phyloP scores from a whole-genome alignment of 2,888 invertebrate genomes.

The Thereva unica region DNA sequence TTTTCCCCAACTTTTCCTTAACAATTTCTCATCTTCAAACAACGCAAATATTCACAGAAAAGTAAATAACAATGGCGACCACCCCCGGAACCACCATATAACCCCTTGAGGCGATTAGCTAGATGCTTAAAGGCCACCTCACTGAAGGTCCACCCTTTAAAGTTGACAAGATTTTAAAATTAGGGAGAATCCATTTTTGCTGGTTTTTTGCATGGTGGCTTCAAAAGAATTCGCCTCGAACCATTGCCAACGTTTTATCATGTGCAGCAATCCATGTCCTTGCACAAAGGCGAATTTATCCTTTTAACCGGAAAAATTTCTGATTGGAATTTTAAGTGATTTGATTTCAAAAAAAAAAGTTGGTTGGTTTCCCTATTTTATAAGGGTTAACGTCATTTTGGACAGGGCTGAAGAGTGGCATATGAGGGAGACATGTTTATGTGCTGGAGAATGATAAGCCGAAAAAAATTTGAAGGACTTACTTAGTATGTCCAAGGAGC shows the following conservation, averaged over 20 bases:
- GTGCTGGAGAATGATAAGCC: too few relatives aligned
- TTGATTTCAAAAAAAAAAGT: conserved; percentile 22
- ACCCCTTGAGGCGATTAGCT: conserved; percentile 17
- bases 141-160: neutral
- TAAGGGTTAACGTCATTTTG: too few relatives aligned
- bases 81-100: neutral
- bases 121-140: too few relatives aligned
- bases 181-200: conserved; percentile 30
- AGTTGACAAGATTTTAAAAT: conserved; percentile 33
- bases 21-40: too few relatives aligned
- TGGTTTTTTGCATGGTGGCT: conserved; percentile 31
- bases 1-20: too few relatives aligned
- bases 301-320: conserved; percentile 38
- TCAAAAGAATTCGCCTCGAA: conserved; percentile 20
- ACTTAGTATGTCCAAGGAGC: too few relatives aligned
- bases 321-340: conserved; percentile 39
- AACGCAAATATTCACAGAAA: too few relatives aligned
- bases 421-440: too few relatives aligned
- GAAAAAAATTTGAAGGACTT: too few relatives aligned
- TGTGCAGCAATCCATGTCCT: conserved; percentile 20
- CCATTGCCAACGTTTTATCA: conserved; percentile 15
- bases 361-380: too few relatives aligned
- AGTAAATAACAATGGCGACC: conserved; percentile 15
- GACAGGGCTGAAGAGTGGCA: too few relatives aligned
- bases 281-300: conserved; percentile 33